phyloP scores from a whole-genome alignment of 2,888 invertebrate genomes.

The Cataglyphis livida region DNA sequence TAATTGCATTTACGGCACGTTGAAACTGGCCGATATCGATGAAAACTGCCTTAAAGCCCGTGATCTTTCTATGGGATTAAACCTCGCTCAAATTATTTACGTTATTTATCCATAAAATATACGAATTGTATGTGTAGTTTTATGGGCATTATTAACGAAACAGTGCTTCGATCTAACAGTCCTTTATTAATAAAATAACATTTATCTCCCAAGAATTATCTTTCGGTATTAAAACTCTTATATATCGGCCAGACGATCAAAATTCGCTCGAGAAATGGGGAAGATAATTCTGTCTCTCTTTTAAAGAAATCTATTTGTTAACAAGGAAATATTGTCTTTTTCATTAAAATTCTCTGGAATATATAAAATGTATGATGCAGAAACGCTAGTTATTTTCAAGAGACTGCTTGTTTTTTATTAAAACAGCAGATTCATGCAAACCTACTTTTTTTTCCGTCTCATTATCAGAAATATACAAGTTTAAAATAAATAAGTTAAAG shows the following conservation, averaged over 20 bases:
- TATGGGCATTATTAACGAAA: neutral
- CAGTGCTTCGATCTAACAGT: neutral
- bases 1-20: constrained; percentile 68
- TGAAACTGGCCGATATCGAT: constrained; percentile 60
- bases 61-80: neutral
- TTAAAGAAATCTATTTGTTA: neutral
- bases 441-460: neutral
- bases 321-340: neutral
- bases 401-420: neutral
- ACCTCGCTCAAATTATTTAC: neutral
- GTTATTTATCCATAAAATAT: neutral
- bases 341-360: neutral
- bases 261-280: neutral
- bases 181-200: neutral
- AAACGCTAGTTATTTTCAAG: neutral
- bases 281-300: neutral
- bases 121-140: neutral
- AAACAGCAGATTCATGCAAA: neutral
- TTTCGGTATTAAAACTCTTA: neutral
- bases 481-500: neutral
- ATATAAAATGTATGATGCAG: neutral
- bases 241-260: neutral
- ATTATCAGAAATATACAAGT: neutral
- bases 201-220: neutral
- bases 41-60: constrained; percentile 50